Conservation (phyloP, 2,113 vertebrate species). For the Calonectris borealis region DNA sequence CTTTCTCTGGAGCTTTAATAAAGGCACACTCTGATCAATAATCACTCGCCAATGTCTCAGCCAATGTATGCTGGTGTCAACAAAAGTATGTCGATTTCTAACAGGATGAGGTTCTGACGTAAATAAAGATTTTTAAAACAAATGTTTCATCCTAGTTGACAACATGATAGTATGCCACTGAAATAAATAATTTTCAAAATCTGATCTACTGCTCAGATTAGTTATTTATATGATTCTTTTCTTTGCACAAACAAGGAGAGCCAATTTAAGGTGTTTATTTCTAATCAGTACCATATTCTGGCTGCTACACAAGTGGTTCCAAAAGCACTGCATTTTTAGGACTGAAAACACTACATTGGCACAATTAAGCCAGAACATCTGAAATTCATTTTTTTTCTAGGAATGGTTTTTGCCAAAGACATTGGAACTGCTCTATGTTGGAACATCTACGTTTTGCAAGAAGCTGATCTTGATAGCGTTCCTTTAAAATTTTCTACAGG, state of each 20-base stretch:
- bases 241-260: background rate
- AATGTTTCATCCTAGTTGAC: background rate
- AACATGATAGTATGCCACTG: background rate
- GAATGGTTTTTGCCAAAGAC: background rate
- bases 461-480: background rate
- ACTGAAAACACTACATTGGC: background rate
- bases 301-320: background rate
- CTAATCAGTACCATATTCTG: background rate
- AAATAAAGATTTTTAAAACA: background rate
- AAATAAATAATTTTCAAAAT: background rate
- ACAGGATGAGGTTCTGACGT: background rate
- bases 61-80: background rate
- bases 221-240: background rate
- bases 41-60: background rate
- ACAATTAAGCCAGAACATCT: background rate
- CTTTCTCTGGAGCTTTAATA: background rate
- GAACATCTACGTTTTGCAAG: background rate
- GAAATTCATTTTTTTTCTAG: background rate
- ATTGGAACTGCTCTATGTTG: background rate
- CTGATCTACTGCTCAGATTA: background rate
- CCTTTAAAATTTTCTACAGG: conserved; percentile 18
- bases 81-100: background rate
- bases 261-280: background rate
- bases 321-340: background rate
- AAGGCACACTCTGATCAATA: background rate